Evolutionary conservation across 1,140 invertebrate species (phyloP), one percentile per base, ranked within the genome.

Genomic region (Eurosta solidaginis): DNA sequence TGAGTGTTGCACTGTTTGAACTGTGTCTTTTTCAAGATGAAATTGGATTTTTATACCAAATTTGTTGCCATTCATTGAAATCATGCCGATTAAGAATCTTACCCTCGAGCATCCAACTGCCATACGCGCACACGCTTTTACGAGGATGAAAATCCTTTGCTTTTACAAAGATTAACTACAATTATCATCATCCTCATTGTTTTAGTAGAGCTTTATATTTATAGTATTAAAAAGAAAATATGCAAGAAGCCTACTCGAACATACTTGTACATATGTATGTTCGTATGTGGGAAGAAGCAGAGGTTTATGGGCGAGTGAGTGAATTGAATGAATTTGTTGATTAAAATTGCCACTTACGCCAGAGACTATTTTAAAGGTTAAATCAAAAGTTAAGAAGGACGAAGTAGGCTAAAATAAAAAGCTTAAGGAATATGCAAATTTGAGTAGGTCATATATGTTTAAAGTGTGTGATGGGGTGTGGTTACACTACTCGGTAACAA

Each of bases 281-380:
- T n/a, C n/a, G 20, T 33, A 44, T 63, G 17, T 27, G 20, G n/a
- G n/a, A n/a, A n/a, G n/a, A n/a, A n/a, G 42, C 2, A 17, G n/a
- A 33, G 40, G 47, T 68, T 68, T 74, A 29, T 54, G 74, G 78
- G 25, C 73, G 82, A 81, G 75, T 82, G 83, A 83, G 78, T 82
- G 83, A 79, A 83, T 80, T 86, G 84, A 86, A 86, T 86, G 85
- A 85, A 86, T 86, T 86, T 86, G 83, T 81, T 86, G 85, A 86
- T 86, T 86, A 80, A 86, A 86, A 85, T 84, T 85, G 82, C 83
- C 79, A 80, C 80, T 81, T 80, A 59, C 9, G 50, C n/a, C n/a
- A n/a, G n/a, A n/a, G n/a, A n/a, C n/a, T n/a, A 33, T 7, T 63
- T 63, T 54, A 20, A n/a, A n/a, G n/a, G n/a, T n/a, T n/a, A n/a